phyloP scores from a whole-genome alignment of 2,113 vertebrate species.

The Sturnira hondurensis region DNA sequence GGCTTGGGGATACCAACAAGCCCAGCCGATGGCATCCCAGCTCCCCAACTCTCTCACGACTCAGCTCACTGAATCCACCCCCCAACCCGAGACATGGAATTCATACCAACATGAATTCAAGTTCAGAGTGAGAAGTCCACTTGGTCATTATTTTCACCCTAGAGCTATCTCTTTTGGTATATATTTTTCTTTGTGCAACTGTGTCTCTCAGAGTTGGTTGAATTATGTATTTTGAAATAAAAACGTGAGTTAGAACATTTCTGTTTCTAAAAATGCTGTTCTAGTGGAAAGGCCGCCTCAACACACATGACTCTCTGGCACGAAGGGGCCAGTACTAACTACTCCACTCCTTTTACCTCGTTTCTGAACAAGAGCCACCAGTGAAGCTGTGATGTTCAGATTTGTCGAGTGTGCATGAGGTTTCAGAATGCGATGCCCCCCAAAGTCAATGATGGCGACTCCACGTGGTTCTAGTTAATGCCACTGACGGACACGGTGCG shows the following conservation, averaged over 20 bases:
- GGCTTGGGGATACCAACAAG: not conserved
- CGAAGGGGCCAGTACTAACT: not conserved
- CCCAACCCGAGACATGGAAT: not conserved
- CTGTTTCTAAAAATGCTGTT: not conserved
- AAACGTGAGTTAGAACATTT: not conserved
- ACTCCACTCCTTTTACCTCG: not conserved
- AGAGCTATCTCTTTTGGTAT: not conserved
- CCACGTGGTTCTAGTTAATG: not conserved
- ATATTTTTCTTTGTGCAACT: not conserved
- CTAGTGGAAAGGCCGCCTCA: not conserved
- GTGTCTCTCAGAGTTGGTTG: not conserved
- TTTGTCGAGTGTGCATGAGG: not conserved
- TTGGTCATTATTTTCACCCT: not conserved
- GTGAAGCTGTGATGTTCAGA: not conserved
- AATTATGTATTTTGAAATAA: not conserved
- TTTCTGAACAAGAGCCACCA: not conserved
- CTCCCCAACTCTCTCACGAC: too few relatives aligned
- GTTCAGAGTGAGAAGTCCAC: not conserved
- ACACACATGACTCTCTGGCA: too few relatives aligned
- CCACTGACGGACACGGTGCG: not conserved
- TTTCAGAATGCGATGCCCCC: not conserved
- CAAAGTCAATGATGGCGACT: not conserved
- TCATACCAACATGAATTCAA: not conserved
- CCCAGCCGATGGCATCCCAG: not conserved
- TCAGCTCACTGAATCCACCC: not conserved